Base-by-base conservation (phyloP, 2,888 invertebrate species). In the Portevinia maculata region DNA sequence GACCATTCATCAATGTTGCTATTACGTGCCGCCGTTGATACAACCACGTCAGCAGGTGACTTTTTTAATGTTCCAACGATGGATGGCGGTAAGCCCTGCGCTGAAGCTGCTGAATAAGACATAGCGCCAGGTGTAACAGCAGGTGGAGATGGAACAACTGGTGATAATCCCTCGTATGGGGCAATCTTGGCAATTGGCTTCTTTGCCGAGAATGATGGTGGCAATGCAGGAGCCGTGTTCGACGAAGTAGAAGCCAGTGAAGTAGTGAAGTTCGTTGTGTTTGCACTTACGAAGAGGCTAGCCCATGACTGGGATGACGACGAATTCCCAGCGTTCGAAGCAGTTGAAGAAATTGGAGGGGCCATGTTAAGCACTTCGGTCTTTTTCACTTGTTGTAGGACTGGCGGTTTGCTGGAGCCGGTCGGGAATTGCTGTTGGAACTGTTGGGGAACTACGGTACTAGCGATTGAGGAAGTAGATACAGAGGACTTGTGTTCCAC, bases 121-220 rank as follows among this genome's bases (percentile, higher is more conserved):
- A 91, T 83, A 69, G 55, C 85, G 44, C 91, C 90, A 5, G 90
- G 89, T 19, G 90, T 88, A 6, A 89, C 85, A 0, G 87, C 57
- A 2, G 89, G 88, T n/a, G 85, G 85, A 0, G 75, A 81, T 24
- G 88, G 87, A 11, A 85, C 85, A 8, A 87, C 87, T 7, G 87
- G 67, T 39, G 87, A 88, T 78, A 87, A 86, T 34, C 88, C 89
- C 41, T 90, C 93, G 86, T 91, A 93, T 15, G 93, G 93, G 9
- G 92, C 93, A 21, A 93, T 93, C 86, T 93, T 93, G 1, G 93
- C 93, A 0, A 93, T 92, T 0, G 93, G 93, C 85, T 93, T 93
- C 79, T 92, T 92, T 34, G 91, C 91, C 0, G 87, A 75, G 6
- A 88, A 85, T 15, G 87, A 86, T 1, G 87, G 84, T 0, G 86